Base-by-base conservation (phyloP, 2,797 vertebrate genomes). In the Gephyroberyx darwinii region DNA sequence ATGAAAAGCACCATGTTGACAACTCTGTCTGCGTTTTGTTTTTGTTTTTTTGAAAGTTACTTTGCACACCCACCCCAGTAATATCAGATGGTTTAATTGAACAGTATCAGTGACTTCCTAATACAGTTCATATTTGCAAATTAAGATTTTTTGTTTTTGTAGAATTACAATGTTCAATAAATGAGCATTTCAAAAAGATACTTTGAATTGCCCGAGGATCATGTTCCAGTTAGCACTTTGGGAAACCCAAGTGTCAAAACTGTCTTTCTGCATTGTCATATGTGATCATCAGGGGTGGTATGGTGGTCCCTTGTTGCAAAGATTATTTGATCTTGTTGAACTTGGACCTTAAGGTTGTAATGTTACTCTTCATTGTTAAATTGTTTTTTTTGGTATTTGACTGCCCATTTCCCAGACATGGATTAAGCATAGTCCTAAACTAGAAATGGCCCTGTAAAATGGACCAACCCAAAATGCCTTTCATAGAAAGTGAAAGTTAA, bases 11-110 rank as follows among this genome's bases (percentile, higher is more conserved):
- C 51, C 57, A 64, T 50, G 31, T 59, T 65, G 48, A 37, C 48
- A 33, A 31, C 45, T 48, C 39, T 41, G 39, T 41, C 12, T 12
- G 12, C 39, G 8, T 39, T 43, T 17, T 45, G 51, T 62, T 39
- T 43, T 17, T 45, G 51, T 62, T 67, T 62, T 61, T 63, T 85
- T 68, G 59, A 75, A 66, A 43, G 71, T 86, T 87, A 48, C 82
- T 88, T 86, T 89, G 88, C 86, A 87, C 86, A 82, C 60, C 74
- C 69, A 66, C 71, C 51, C 59, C 56, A 64, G 56, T 85, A 50
- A 66, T 51, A 73, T 62, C 64, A 72, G 60, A 78, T 57, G 74
- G 67, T 74, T 68, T 58, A 20, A 52, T 33, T 80, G 68, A 84
- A 63, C 43, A 54, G 75, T 80, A 69, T 84, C 69, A 5, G 82